These are phyloP conservation scores for Spisula solida DNA, from an alignment of 2,888 invertebrate genomes.

Conservation along the genomic window DNA sequence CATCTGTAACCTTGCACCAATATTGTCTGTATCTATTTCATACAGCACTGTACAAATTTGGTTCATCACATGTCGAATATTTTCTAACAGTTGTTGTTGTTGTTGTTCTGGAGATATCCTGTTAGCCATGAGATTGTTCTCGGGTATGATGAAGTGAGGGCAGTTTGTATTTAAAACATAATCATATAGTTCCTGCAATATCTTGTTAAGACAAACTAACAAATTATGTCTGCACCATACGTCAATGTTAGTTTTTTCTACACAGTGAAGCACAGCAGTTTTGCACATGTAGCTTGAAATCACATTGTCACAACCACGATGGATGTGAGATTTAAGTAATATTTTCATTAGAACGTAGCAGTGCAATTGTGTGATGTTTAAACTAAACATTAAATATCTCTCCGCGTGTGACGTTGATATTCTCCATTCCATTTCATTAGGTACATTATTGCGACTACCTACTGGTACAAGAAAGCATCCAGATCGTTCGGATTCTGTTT, in stretches of 20 bases:
- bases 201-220: conserved; percentile 3
- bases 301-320: too few relatives aligned
- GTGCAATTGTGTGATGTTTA: too few relatives aligned
- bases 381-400: too few relatives aligned
- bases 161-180: not conserved
- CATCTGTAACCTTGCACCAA: not conserved
- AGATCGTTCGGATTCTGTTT: not conserved
- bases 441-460: not conserved
- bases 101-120: not conserved
- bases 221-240: conserved; percentile 25
- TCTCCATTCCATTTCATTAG: not conserved
- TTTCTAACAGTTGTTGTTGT: not conserved
- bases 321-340: too few relatives aligned
- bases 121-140: too few relatives aligned
- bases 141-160: too few relatives aligned
- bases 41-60: conserved; percentile 9
- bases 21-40: not conserved
- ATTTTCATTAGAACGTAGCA: too few relatives aligned
- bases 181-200: not conserved
- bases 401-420: too few relatives aligned
- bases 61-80: not conserved
- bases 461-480: conserved; percentile 12
- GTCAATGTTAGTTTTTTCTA: conserved; percentile 5
- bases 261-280: conserved; percentile 37
- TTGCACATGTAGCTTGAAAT: conserved; percentile 50